Evolutionary conservation across 2,797 vertebrate species (phyloP).

Genomic region (Anableps anableps): DNA sequence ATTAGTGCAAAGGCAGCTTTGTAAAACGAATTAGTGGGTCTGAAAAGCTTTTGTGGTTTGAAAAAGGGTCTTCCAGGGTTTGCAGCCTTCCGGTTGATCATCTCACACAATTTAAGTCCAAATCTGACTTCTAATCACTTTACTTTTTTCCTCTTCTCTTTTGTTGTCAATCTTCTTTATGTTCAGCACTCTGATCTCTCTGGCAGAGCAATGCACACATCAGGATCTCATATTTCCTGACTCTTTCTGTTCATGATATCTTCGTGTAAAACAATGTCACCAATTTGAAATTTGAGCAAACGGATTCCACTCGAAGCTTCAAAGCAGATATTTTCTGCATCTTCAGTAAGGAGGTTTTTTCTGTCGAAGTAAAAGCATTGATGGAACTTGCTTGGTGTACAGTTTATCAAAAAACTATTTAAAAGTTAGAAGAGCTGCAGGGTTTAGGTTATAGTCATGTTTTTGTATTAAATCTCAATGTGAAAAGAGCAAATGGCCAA

Average conservation of each 20-base stretch:
- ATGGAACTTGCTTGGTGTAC: background rate
- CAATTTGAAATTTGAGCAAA: background rate
- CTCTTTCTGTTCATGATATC: background rate
- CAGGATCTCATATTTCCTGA: background rate
- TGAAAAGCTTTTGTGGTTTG: conserved; percentile 78
- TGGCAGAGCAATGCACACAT: background rate
- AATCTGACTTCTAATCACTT: conserved; percentile 19
- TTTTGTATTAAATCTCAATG: background rate
- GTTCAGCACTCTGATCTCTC: conserved; percentile 12
- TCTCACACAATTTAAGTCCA: conserved; percentile 13
- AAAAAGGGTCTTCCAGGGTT: conserved; percentile 57
- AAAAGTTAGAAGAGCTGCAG: background rate
- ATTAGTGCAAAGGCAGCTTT: conserved; percentile 57
- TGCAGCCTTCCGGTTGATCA: conserved; percentile 61
- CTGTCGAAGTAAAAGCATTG: background rate
- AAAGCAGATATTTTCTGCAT: background rate
- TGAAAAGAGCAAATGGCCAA: background rate
- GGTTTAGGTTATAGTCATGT: background rate
- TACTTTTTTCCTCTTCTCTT: background rate
- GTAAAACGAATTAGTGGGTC: conserved; percentile 75
- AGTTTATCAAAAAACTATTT: background rate
- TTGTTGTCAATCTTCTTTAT: background rate
- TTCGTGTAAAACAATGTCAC: background rate
- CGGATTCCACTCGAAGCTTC: background rate
- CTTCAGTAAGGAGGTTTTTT: background rate